These are phyloP conservation scores for Pristionchus fissidentatus DNA, from an alignment of 2,888 invertebrate species.

Conservation along the genomic window DNA sequence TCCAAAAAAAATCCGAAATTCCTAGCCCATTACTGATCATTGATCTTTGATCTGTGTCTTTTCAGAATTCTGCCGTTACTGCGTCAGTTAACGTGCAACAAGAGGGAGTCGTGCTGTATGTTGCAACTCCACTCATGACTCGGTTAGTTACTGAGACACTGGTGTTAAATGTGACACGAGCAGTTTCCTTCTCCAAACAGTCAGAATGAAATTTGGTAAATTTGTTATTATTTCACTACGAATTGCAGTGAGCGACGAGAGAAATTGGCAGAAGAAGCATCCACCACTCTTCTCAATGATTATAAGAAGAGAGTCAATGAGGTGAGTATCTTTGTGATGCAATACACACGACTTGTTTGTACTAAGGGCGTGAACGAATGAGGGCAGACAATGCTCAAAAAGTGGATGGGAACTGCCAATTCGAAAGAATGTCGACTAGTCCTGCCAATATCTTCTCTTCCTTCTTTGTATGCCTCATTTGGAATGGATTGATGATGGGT, in stretches of 20 bases:
- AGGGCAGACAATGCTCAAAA: neutral
- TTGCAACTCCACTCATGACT: conserved; percentile 82
- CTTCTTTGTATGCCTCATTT: conserved; percentile 27
- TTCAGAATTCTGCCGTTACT: conserved; percentile 63
- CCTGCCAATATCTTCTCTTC: neutral
- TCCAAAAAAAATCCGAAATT: no score
- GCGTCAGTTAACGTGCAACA: conserved; percentile 66
- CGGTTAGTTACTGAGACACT: conserved; percentile 76
- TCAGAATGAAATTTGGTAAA: no score
- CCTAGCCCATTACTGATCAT: no score
- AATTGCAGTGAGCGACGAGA: conserved; percentile 85
- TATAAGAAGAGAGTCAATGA: conserved; percentile 69
- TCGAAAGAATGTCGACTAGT: conserved; percentile 8
- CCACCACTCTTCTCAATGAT: conserved; percentile 79
- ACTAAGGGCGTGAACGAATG: neutral
- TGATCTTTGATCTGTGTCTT: neutral
- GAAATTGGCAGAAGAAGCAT: conserved; percentile 87
- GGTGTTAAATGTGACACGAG: neutral
- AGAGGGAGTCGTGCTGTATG: conserved; percentile 68
- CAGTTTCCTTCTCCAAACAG: no score
- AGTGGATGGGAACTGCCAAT: conserved; percentile 1
- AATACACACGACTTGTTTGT: no score
- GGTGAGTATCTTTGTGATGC: conserved; percentile 49
- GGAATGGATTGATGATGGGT: conserved; percentile 21
- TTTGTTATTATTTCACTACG: neutral